Conservation (phyloP, 2,113 vertebrate species). For the Vulpes ferrilata region DNA sequence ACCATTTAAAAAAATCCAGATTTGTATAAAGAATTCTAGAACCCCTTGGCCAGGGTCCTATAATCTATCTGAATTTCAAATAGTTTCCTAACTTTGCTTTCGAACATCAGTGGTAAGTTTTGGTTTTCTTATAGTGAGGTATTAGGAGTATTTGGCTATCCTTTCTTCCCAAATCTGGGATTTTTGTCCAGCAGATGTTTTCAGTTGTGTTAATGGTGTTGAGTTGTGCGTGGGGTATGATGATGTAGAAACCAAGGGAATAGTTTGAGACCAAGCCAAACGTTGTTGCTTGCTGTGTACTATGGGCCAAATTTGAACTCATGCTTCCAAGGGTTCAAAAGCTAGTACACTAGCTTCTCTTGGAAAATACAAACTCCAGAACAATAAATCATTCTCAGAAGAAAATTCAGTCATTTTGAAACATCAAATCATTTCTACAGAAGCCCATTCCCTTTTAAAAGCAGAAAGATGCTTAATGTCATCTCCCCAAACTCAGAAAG, state of each 20-base stretch:
- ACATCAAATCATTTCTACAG: constrained; percentile 47
- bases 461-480: constrained; percentile 38
- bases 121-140: constrained; percentile 71
- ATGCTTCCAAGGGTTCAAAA: constrained; percentile 81
- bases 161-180: constrained; percentile 49
- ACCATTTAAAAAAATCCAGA: background rate
- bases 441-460: constrained; percentile 76
- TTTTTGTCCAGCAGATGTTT: constrained; percentile 76
- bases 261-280: constrained; percentile 78
- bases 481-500: constrained; percentile 64
- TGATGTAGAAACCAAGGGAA: constrained; percentile 80
- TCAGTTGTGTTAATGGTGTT: constrained; percentile 80
- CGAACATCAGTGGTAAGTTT: constrained; percentile 50
- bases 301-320: constrained; percentile 73
- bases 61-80: constrained; percentile 47
- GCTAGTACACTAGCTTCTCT: constrained; percentile 65
- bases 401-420: constrained; percentile 16
- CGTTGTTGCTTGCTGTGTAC: constrained; percentile 72
- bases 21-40: constrained; percentile 69
- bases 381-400: constrained; percentile 58
- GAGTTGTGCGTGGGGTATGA: constrained; percentile 54
- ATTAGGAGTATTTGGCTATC: constrained; percentile 67
- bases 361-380: constrained; percentile 47
- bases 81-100: constrained; percentile 66
- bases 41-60: constrained; percentile 14